Evolutionary conservation across 2,113 vertebrate genomes (phyloP).

Genomic region (Hippolais icterina): DNA sequence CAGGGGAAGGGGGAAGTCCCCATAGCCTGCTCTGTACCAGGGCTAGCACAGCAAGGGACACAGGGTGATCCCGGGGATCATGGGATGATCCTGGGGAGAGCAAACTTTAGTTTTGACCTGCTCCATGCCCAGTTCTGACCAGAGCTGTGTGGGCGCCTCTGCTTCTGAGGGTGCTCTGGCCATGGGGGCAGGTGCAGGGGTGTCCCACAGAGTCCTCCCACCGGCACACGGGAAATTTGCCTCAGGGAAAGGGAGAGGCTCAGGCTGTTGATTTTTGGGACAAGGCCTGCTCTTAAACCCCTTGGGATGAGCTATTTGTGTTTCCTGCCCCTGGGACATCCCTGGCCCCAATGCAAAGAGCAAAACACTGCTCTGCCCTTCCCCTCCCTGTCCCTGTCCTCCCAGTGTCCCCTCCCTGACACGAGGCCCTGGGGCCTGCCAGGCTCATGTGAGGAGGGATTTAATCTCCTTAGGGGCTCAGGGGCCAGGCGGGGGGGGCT

Average conservation of each 20-base stretch:
- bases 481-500: not conserved
- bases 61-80: fast-evolving
- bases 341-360: not conserved
- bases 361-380: not conserved
- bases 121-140: too few relatives aligned
- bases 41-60: fast-evolving
- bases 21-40: too few relatives aligned
- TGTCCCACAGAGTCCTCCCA: fast-evolving
- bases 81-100: fast-evolving
- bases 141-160: not conserved
- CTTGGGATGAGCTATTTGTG: fast-evolving
- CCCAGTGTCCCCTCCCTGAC: fast-evolving
- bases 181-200: fast-evolving
- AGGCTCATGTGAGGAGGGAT: not conserved
- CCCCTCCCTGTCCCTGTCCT: not conserved
- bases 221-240: fast-evolving
- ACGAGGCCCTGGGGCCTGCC: fast-evolving
- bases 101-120: not conserved
- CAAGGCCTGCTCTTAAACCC: fast-evolving
- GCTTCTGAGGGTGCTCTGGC: not conserved
- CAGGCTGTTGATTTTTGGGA: not conserved
- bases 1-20: not conserved
- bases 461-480: constrained; percentile 52
- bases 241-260: not conserved
- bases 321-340: not conserved